Percentiles rank a stretch among this genome's conserved stretches.
Conservation (phyloP, 2,113 vertebrate species). For the Uria aalge region DNA sequence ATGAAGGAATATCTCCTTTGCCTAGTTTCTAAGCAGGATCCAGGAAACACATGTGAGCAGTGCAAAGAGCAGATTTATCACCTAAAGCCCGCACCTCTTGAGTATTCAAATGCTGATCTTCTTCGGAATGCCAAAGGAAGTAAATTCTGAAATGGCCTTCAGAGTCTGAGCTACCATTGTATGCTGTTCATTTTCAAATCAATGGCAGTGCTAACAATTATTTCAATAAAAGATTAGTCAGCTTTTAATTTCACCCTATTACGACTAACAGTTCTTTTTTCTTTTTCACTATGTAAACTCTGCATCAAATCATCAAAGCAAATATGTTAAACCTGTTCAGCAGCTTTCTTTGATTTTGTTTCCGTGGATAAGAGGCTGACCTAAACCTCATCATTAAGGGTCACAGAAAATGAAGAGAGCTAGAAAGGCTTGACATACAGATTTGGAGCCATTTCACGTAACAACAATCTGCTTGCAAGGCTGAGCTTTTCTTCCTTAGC, state of each 20-base stretch:
- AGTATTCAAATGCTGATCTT: not conserved
- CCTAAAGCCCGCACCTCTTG: not conserved
- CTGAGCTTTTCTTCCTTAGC: not conserved
- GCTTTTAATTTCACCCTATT: not conserved
- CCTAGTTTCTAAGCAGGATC: not conserved
- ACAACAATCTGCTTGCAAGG: not conserved
- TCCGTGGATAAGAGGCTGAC: not conserved
- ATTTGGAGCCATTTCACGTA: not conserved
- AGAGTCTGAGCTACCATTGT: not conserved
- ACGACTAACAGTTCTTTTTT: not conserved
- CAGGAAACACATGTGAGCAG: not conserved
- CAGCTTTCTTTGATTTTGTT: not conserved
- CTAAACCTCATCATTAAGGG: not conserved
- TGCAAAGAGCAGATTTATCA: not conserved
- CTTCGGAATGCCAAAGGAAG: not conserved
- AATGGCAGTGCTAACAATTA: not conserved
- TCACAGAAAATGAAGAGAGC: not conserved
- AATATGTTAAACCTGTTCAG: not conserved
- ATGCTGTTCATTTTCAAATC: not conserved
- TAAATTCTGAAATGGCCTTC: not conserved
- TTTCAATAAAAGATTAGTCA: not conserved
- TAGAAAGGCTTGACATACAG: not conserved
- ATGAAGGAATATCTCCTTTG: not conserved
- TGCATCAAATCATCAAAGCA: not conserved
- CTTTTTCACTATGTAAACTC: not conserved